Percentiles rank a stretch among this genome's conserved stretches.
Evolutionary conservation across 2,797 vertebrate genomes (phyloP).

Genomic region (Coendou prehensilis): DNA sequence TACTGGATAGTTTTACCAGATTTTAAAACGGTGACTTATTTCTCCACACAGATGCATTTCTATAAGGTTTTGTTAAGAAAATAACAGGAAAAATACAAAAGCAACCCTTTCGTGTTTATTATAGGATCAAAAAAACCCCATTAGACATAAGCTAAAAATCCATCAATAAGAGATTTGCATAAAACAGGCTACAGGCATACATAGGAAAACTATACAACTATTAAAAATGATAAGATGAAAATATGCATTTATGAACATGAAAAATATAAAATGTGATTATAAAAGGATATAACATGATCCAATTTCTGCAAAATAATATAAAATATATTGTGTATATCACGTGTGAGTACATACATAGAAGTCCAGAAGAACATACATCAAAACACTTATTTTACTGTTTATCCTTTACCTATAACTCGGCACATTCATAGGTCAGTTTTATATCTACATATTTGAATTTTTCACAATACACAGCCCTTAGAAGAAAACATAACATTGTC

Average conservation of each 20-base stretch:
- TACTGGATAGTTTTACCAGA: not conserved
- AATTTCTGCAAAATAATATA: conserved; percentile 27
- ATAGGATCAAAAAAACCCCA: not conserved
- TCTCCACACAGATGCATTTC: not conserved
- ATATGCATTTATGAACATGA: conserved; percentile 9
- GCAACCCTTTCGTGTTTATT: not conserved
- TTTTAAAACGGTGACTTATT: not conserved
- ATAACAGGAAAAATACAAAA: not conserved
- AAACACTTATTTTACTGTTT: conserved; percentile 29
- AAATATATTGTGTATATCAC: not conserved
- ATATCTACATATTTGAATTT: not conserved
- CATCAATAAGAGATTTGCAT: not conserved
- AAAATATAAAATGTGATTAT: not conserved
- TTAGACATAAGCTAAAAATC: not conserved
- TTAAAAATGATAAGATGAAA: conserved; percentile 14
- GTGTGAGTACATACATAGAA: not conserved
- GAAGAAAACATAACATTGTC: not conserved
- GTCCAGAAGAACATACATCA: not conserved
- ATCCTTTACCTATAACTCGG: not conserved
- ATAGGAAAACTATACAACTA: not conserved
- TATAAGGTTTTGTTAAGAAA: conserved; percentile 20
- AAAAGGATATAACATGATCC: not conserved
- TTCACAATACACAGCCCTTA: not conserved
- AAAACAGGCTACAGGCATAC: not conserved
- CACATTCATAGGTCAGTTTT: not conserved